Evolutionary conservation across 2,797 vertebrate species (phyloP).

Genomic region (Stomatorhinus walkeri): DNA sequence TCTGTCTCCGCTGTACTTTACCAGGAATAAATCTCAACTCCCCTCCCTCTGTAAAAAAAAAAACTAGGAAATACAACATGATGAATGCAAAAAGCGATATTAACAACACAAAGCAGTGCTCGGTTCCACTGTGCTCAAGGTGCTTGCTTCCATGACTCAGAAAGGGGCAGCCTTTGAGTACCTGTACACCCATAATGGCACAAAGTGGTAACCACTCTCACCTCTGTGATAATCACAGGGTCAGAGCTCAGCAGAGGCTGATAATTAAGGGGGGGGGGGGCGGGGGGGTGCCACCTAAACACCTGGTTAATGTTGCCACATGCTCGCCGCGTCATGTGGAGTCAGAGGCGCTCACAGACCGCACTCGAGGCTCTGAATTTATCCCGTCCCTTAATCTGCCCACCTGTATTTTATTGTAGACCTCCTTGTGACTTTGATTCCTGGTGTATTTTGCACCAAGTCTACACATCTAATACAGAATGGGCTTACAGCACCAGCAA

Average conservation of each 20-base stretch:
- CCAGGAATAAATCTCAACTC: slow-evolving; percentile 34
- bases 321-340: background rate
- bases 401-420: background rate
- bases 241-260: background rate
- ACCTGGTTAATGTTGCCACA: background rate
- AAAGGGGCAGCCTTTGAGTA: background rate
- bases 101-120: background rate
- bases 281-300: background rate
- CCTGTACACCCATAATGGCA: background rate
- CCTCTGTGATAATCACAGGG: background rate
- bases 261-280: background rate
- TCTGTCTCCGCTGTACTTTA: slow-evolving; percentile 28
- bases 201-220: background rate
- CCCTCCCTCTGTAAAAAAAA: background rate
- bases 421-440: background rate
- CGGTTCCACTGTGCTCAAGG: background rate
- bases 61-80: background rate
- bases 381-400: background rate
- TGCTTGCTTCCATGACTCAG: background rate
- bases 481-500: background rate
- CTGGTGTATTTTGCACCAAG: background rate
- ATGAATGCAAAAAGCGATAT: background rate
- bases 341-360: background rate
- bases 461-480: background rate
- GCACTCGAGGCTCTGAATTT: background rate